A percentile compares a stretch with the other conserved stretches of the same genome.
These are phyloP conservation scores for Cacatua alba DNA, from an alignment of 2,113 vertebrate species.

Conservation along the genomic window DNA sequence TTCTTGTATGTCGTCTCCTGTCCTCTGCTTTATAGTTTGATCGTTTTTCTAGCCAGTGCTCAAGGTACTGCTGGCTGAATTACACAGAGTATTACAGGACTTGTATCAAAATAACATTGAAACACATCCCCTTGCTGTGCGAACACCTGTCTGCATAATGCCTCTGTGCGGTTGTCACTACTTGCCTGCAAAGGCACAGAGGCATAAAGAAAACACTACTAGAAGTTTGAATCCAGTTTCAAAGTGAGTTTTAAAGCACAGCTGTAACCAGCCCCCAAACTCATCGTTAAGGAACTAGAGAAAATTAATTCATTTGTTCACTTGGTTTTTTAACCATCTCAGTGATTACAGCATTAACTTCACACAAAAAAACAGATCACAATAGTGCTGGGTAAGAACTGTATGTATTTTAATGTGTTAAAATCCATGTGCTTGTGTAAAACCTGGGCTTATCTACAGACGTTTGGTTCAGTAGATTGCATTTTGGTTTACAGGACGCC, in stretches of 20 bases:
- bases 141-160: rapidly evolving
- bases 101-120: not conserved
- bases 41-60: not conserved
- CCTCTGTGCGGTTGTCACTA: rapidly evolving
- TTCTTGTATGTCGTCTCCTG: rapidly evolving
- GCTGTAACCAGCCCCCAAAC: not conserved
- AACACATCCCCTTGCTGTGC: not conserved
- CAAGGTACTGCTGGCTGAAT: not conserved
- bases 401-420: not conserved
- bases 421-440: rapidly evolving
- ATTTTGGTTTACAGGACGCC: conserved; percentile 78
- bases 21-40: not conserved
- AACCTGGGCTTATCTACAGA: not conserved
- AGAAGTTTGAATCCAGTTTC: not conserved
- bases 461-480: not conserved
- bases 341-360: not conserved
- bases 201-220: not conserved
- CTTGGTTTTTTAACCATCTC: not conserved
- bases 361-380: not conserved
- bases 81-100: not conserved
- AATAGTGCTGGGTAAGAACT: not conserved
- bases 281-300: not conserved
- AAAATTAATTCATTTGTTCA: not conserved
- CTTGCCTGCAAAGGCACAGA: not conserved
- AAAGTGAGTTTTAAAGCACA: not conserved